Evolutionary conservation across 2,888 invertebrate genomes (phyloP).

Genomic region (Drosophila atripex): DNA sequence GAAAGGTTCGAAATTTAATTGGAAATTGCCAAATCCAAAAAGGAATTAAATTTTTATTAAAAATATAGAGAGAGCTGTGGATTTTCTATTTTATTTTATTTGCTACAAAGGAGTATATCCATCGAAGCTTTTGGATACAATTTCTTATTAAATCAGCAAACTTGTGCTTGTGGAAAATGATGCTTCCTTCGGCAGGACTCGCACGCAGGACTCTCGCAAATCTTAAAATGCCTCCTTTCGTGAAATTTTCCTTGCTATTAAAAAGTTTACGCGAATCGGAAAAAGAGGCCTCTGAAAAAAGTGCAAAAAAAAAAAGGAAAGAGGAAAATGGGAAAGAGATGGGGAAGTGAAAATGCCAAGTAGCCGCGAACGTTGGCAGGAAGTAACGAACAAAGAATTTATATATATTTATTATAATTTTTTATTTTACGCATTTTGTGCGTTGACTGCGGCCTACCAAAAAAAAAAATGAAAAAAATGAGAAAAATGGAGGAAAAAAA

Average conservation of each 20-base stretch:
- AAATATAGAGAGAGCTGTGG: not conserved
- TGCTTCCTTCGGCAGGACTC: constrained; percentile 39
- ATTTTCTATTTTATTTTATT: too few relatives aligned
- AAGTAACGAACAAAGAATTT: constrained; percentile 43
- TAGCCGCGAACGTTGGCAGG: constrained; percentile 17
- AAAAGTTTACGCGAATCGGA: constrained; percentile 68
- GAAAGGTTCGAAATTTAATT: not conserved
- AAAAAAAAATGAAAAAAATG: constrained; percentile 31
- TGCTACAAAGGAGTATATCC: too few relatives aligned
- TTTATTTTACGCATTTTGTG: constrained; percentile 68
- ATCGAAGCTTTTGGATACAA: too few relatives aligned
- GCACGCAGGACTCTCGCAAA: constrained; percentile 49
- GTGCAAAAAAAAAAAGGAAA: not conserved
- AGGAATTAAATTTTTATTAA: not conserved
- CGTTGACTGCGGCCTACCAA: constrained; percentile 47
- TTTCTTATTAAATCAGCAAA: not conserved
- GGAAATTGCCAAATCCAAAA: not conserved
- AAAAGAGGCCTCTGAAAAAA: constrained; percentile 40
- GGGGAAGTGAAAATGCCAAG: constrained; percentile 31
- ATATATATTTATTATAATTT: constrained; percentile 70
- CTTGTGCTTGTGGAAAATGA: constrained; percentile 34
- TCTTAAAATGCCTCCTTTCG: constrained; percentile 61
- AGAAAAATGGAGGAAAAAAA: constrained; percentile 12
- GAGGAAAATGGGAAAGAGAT: constrained; percentile 15
- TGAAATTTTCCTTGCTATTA: constrained; percentile 70